Evolutionary conservation across 2,888 invertebrate species (phyloP), one percentile per base, ranked within the genome.

Genomic region (Leptopterna dolabrata): DNA sequence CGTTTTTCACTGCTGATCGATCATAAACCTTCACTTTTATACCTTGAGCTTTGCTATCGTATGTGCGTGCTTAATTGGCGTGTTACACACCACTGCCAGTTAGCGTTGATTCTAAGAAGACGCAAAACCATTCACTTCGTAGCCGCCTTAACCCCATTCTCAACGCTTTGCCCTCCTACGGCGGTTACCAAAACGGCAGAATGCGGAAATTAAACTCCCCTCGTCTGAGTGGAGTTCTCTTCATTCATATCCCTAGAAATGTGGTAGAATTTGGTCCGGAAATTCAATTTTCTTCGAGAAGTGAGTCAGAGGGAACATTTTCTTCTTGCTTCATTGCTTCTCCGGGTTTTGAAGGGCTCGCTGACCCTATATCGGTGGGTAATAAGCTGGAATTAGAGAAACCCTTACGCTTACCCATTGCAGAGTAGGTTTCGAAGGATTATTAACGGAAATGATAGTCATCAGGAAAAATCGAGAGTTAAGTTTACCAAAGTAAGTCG

Each of bases 211-310:
- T 45, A 78, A 45, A 27, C 78, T 24, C 9, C 78, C 43, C 76
- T 4, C 1, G 45, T 6, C 43, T 19, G 27, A 9, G 45, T 6
- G 24, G 43, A 0, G n/a, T 24, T 45, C 24, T 43, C 78, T 78
- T 78, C 78, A 78, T 78, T 78, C 78, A 78, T 78, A 78, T 78
- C 78, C 19, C 45, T 45, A 45, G 78, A 78, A 78, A 78, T 78
- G 78, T 45, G 78, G 78, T 78, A 45, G 78, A 45, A 78, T 78
- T 78, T 78, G 78, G 27, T 27, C 9, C 45, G 78, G 78, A 78
- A 78, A 78, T 78, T 78, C 78, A 78, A 78, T 78, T 78, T 78
- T 78, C 78, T 43, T 24, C 9, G 63, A 24, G 24, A 27, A 63
- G 19, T 24, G 1, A 19, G 24, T 63, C 11, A 9, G 24, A 13